A percentile compares a stretch with the other conserved stretches of the same genome.
Evolutionary conservation across 1,140 invertebrate species (phyloP).

Genomic region (Drosophila equinoxialis): DNA sequence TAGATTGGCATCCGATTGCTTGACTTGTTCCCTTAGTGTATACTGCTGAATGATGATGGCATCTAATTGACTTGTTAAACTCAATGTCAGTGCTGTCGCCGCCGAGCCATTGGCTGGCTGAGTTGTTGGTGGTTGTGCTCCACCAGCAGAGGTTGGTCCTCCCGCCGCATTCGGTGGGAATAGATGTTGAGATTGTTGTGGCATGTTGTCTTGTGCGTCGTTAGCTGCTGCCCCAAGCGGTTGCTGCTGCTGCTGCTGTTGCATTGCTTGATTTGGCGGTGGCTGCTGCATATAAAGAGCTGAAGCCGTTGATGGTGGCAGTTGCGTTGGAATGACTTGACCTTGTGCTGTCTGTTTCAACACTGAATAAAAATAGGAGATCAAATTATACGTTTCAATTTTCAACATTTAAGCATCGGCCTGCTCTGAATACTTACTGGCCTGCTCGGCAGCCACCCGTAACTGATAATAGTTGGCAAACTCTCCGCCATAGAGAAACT

Average conservation of each 20-base stretch:
- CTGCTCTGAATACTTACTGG: constrained; percentile 55
- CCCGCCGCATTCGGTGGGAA: constrained; percentile 48
- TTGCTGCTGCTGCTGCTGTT: constrained; percentile 54
- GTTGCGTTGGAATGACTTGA: constrained; percentile 60
- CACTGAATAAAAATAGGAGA: constrained; percentile 61
- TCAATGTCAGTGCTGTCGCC: constrained; percentile 74
- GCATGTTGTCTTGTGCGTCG: constrained; percentile 54
- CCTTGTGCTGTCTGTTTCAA: constrained; percentile 78
- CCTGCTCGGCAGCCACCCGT: constrained; percentile 86
- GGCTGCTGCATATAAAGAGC: constrained; percentile 56
- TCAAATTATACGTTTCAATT: neutral
- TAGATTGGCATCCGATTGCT: constrained; percentile 96
- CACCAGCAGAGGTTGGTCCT: neutral
- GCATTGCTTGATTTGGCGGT: constrained; percentile 61
- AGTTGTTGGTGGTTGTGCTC: constrained; percentile 7
- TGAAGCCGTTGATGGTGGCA: constrained; percentile 28
- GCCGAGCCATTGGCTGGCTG: constrained; percentile 55
- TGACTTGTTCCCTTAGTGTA: constrained; percentile 94
- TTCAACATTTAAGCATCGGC: neutral
- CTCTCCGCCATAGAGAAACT: constrained; percentile 98
- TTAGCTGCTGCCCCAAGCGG: constrained; percentile 21
- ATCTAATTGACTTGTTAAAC: constrained; percentile 83
- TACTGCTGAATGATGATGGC: constrained; percentile 88
- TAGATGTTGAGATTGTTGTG: constrained; percentile 50
- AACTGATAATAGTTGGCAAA: constrained; percentile 98